These are phyloP conservation scores for Hydrophis major DNA, from an alignment of 2,797 vertebrate species.

Conservation along the genomic window DNA sequence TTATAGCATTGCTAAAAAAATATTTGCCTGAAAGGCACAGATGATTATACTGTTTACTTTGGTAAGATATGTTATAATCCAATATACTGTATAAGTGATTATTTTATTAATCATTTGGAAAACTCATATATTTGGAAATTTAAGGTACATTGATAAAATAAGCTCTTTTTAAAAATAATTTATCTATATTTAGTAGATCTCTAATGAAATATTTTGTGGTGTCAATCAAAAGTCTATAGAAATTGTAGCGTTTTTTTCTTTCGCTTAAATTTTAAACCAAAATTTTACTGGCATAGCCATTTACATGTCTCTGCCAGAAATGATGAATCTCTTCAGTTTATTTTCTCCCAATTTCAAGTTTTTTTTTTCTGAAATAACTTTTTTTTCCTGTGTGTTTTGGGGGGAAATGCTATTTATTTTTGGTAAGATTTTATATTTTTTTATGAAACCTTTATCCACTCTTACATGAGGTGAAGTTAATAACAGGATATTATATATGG, in stretches of 20 bases:
- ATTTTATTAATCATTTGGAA: not conserved
- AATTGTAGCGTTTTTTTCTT: not conserved
- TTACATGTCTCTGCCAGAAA: not conserved
- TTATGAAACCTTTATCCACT: not conserved
- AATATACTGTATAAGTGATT: not conserved
- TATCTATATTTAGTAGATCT: not conserved
- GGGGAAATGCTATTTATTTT: not conserved
- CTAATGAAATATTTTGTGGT: constrained; percentile 4
- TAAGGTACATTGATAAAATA: not conserved
- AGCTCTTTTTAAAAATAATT: constrained; percentile 1
- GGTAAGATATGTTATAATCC: not conserved
- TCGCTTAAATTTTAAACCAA: not conserved
- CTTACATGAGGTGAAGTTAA: not conserved
- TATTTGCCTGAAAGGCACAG: not conserved
- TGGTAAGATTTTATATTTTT: not conserved
- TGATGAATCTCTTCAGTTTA: not conserved
- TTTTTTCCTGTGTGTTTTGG: not conserved
- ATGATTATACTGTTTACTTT: not conserved
- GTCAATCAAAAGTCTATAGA: not conserved
- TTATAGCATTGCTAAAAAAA: constrained; percentile 6
- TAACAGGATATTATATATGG: not conserved
- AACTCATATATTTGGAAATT: not conserved
- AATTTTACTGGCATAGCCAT: not conserved
- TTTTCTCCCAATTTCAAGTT: not conserved
- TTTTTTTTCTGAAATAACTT: not conserved